Base-by-base conservation (phyloP, 2,888 invertebrate species). In the Chrysolina americana region DNA sequence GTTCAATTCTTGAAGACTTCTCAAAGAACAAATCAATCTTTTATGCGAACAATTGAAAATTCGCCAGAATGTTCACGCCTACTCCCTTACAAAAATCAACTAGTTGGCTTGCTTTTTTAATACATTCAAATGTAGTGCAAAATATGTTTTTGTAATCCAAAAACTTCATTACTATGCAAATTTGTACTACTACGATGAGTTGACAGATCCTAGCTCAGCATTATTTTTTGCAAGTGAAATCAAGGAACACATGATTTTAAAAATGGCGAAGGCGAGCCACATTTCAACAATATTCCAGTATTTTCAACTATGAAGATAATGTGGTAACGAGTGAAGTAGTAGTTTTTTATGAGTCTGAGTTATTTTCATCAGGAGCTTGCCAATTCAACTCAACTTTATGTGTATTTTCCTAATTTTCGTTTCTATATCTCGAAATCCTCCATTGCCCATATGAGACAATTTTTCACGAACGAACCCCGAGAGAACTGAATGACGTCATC, bases 121-220 rank as follows among this genome's bases (percentile, higher is more conserved):
- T 19, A 11, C 53, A 53, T 48, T 48, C 17, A 9, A 48, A n/a
- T 9, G 17, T 8, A 48, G 21, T 53, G 19, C 53, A 53, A 10
- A 5, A 5, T 21, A 36, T 53, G 53, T 53, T 53, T 53, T 53
- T 21, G 21, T 53, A 4, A 11, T 5, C 17, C 53, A 53, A 53
- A 53, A 53, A 21, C 21, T 21, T 11, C 21, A 13, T 5, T 19
- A 21, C 21, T 21, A 53, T 21, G 53, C 21, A 53, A 53, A 53
- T 48, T 17, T 36, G 21, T 19, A 53, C 19, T 11, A 53, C 19
- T 11, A 53, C 13, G 59, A 59, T 59, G 59, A 59, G 59, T 36
- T 28, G 59, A 28, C 59, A 56, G n/a, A 19, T 56, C 23, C 56
- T 56, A 23, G 23, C 11, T 56, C 56, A 23, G 56, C 23, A 56